Evolutionary conservation across 2,113 vertebrate species (phyloP).

Genomic region (Centropus bengalensis): DNA sequence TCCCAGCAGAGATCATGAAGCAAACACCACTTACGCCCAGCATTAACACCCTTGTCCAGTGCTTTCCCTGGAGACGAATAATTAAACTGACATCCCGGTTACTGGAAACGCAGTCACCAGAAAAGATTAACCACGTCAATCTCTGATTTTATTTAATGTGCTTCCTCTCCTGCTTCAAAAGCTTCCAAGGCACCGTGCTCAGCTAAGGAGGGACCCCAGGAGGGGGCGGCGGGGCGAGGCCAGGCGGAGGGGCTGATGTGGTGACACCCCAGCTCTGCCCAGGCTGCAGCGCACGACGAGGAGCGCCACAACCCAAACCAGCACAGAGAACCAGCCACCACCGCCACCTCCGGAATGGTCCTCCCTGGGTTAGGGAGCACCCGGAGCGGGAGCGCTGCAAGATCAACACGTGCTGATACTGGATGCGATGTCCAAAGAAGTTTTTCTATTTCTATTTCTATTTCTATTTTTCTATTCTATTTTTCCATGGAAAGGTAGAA

Average conservation of each 20-base stretch:
- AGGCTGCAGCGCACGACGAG: background rate
- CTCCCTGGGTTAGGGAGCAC: background rate
- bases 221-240: background rate
- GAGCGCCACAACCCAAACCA: background rate
- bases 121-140: constrained; percentile 73
- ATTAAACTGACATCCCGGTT: constrained; percentile 70
- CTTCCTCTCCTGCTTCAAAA: background rate
- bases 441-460: no score
- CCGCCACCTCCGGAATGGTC: background rate
- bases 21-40: background rate
- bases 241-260: background rate
- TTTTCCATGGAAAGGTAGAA: background rate
- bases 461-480: no score
- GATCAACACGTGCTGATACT: background rate
- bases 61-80: constrained; percentile 57
- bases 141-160: constrained; percentile 42
- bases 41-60: background rate
- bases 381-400: background rate
- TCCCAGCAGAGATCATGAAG: background rate
- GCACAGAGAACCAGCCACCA: background rate
- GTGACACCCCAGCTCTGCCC: background rate
- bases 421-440: background rate
- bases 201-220: background rate
- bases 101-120: constrained; percentile 62
- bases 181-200: background rate